phyloP scores from a whole-genome alignment of 2,113 vertebrate genomes.

The Brachionichthys hirsutus region DNA sequence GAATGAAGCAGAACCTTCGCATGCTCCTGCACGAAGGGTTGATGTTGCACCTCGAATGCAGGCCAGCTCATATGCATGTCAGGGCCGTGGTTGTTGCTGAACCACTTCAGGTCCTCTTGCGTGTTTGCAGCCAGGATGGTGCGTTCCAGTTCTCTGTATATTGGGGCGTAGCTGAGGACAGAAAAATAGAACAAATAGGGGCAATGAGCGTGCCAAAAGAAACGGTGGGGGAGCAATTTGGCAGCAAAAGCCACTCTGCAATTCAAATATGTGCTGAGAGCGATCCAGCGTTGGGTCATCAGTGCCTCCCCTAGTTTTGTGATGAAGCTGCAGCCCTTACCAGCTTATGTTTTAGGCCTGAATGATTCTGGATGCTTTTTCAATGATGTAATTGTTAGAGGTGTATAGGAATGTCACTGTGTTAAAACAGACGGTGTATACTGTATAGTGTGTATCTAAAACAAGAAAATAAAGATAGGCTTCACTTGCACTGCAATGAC shows the following conservation, averaged over 20 bases:
- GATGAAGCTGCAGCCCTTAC: neutral
- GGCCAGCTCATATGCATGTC: constrained; percentile 99
- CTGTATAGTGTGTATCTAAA: no score
- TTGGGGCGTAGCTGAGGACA: constrained; percentile 83
- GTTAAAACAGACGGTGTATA: no score
- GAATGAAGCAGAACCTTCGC: neutral
- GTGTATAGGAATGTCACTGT: no score
- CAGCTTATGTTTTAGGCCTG: constrained; percentile 8
- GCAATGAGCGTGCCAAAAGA: constrained; percentile 29
- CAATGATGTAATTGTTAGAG: no score
- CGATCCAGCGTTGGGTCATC: constrained; percentile 27
- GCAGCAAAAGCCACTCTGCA: no score
- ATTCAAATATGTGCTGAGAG: constrained; percentile 33
- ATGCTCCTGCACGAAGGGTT: neutral
- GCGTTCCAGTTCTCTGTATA: constrained; percentile 95
- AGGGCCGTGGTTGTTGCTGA: constrained; percentile 91
- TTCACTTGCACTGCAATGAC: no score
- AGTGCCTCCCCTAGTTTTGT: constrained; percentile 35
- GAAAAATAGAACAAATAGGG: constrained; percentile 42
- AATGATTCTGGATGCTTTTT: constrained; percentile 18
- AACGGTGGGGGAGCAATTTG: constrained; percentile 9
- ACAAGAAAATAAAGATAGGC: no score
- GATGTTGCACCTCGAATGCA: constrained; percentile 86
- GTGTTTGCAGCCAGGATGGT: constrained; percentile 87
- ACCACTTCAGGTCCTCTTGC: constrained; percentile 98